Evolutionary conservation across 2,888 invertebrate genomes (phyloP).

Genomic region (Pyrrhia umbra): DNA sequence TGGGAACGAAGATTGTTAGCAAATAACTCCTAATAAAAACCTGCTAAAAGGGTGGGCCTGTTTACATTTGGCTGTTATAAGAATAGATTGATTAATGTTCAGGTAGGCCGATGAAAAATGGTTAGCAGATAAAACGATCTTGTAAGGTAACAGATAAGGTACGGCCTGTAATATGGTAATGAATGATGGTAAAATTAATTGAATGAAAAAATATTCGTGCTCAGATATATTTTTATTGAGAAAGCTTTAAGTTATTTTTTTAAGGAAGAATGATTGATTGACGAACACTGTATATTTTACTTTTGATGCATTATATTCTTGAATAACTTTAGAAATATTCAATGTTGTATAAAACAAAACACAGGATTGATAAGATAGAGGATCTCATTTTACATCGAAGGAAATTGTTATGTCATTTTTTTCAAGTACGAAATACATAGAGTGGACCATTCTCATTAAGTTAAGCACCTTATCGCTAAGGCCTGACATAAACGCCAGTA

Average conservation of each 20-base stretch:
- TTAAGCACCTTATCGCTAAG: conserved; percentile 18
- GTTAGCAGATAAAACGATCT: conserved; percentile 50
- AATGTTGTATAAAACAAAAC: too few relatives aligned
- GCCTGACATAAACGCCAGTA: conserved; percentile 5
- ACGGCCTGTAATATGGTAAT: conserved; percentile 20
- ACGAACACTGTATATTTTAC: neutral
- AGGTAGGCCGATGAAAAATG: conserved; percentile 58
- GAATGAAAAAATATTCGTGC: conserved; percentile 17
- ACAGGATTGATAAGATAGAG: neutral
- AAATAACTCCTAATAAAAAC: conserved; percentile 63
- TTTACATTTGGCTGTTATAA: conserved; percentile 62
- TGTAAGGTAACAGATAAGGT: conserved; percentile 42
- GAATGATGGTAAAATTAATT: conserved; percentile 22
- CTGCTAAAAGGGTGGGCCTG: conserved; percentile 64
- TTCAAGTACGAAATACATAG: conserved; percentile 3
- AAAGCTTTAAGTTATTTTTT: neutral
- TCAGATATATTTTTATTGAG: conserved; percentile 9
- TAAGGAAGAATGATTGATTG: neutral
- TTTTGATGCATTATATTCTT: neutral
- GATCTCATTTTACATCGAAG: neutral
- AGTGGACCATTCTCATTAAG: conserved; percentile 20
- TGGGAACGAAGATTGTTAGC: conserved; percentile 61
- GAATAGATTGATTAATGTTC: conserved; percentile 63
- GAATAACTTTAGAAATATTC: too few relatives aligned
- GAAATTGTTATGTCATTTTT: neutral